Evolutionary conservation across 2,113 vertebrate genomes (phyloP).

Genomic region (Stigmatopora nigra): DNA sequence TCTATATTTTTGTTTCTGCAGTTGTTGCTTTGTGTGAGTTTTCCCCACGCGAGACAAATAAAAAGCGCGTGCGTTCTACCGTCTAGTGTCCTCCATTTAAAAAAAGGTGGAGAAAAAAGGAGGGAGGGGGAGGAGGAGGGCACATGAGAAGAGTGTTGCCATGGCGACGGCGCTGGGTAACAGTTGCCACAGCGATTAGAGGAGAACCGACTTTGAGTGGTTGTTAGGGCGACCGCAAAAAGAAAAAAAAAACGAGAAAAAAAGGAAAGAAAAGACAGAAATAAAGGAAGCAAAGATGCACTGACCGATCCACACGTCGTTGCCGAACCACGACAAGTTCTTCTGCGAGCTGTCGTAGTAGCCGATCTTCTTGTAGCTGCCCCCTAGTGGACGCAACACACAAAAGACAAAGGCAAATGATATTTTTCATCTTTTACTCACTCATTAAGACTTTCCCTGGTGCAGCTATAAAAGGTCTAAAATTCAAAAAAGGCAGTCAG

Average conservation of each 20-base stretch:
- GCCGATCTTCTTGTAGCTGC: conserved; percentile 87
- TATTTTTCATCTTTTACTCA: too few relatives aligned
- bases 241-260: conserved; percentile 25
- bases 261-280: background rate
- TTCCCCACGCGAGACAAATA: background rate
- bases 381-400: conserved; percentile 59
- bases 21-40: background rate
- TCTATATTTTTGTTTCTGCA: too few relatives aligned
- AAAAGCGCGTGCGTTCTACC: conserved; percentile 25
- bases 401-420: background rate
- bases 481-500: too few relatives aligned
- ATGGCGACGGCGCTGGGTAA: conserved; percentile 63
- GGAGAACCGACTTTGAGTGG: conserved; percentile 55
- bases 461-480: too few relatives aligned
- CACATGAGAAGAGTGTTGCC: conserved; percentile 59
- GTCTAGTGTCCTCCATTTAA: conserved; percentile 53
- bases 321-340: conserved; percentile 85
- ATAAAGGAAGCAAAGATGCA: background rate
- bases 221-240: conserved; percentile 60
- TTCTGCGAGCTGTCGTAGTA: conserved; percentile 92
- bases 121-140: background rate
- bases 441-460: too few relatives aligned
- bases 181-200: conserved; percentile 68
- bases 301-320: conserved; percentile 88
- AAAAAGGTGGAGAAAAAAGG: conserved; percentile 20